These are phyloP conservation scores for Cataglyphis albicans DNA, from an alignment of 2,888 invertebrate genomes.

Conservation along the genomic window DNA sequence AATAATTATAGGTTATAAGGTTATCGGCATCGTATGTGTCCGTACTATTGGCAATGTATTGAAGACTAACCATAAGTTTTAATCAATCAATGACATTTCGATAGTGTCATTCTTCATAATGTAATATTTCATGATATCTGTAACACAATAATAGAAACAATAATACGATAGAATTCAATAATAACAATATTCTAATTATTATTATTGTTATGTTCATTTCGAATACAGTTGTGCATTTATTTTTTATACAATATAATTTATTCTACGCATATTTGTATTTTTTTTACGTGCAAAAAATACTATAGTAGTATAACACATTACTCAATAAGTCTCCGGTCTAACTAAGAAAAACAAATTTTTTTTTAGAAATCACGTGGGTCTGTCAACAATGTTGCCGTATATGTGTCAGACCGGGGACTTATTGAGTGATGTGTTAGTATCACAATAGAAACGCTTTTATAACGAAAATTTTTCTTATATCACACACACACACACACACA, in stretches of 20 bases:
- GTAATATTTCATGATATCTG: not conserved
- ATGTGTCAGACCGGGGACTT: too few relatives aligned
- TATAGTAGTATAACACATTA: not conserved
- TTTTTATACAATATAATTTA: not conserved
- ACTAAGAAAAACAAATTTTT: too few relatives aligned
- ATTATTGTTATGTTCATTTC: not conserved
- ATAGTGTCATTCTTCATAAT: not conserved
- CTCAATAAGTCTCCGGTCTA: too few relatives aligned
- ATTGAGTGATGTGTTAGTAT: too few relatives aligned
- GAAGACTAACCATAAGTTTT: not conserved
- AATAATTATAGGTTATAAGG: slow-evolving; percentile 64
- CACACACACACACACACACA: too few relatives aligned
- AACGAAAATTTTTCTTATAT: not conserved
- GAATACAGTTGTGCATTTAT: not conserved
- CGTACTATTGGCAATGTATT: slow-evolving; percentile 59
- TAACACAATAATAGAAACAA: not conserved
- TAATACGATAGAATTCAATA: not conserved
- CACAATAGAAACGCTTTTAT: not conserved
- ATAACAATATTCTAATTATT: not conserved
- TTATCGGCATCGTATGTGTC: slow-evolving; percentile 68
- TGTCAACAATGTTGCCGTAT: too few relatives aligned
- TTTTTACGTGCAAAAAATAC: not conserved
- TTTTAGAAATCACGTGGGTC: too few relatives aligned
- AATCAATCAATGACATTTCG: not conserved
- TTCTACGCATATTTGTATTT: not conserved